A percentile compares a stretch with the other conserved stretches of the same genome.
Evolutionary conservation across 2,888 invertebrate genomes (phyloP).

Genomic region (Penaeus monodon): DNA sequence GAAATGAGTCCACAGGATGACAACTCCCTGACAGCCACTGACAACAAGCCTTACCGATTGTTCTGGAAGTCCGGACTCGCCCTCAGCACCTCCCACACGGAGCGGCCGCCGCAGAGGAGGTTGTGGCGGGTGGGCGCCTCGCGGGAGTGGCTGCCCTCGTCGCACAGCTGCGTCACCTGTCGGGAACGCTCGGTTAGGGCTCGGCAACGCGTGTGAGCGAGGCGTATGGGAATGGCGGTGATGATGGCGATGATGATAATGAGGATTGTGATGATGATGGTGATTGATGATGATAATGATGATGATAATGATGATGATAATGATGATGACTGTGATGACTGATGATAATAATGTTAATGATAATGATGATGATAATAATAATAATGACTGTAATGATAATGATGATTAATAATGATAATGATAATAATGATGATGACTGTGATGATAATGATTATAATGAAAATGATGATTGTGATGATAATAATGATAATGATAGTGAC

Average conservation of each 20-base stretch:
- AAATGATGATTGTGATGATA: not conserved
- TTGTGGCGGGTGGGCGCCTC: slow-evolving; percentile 69
- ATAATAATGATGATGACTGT: not conserved
- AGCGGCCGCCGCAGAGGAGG: slow-evolving; percentile 68
- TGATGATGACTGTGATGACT: not conserved
- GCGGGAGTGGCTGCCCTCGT: slow-evolving; percentile 72
- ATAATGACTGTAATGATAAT: not conserved
- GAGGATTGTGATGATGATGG: not conserved
- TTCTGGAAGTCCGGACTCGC: slow-evolving; percentile 68
- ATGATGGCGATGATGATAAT: not conserved
- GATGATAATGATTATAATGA: not conserved
- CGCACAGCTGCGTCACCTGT: slow-evolving; percentile 76
- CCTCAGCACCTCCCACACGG: slow-evolving; percentile 69
- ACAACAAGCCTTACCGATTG: slow-evolving; percentile 49
- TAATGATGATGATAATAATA: not conserved
- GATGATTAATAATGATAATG: not conserved
- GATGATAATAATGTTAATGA: not conserved
- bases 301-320: not conserved
- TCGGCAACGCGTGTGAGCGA: not conserved
- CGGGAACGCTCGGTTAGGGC: slow-evolving; percentile 43
- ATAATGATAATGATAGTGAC: too few species aligned
- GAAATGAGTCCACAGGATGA: not conserved
- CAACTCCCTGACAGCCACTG: not conserved
- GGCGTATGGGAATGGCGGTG: not conserved
- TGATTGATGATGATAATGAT: not conserved